These are phyloP conservation scores for Metaphire vulgaris DNA, from an alignment of 1,140 invertebrate genomes.

Conservation along the genomic window DNA sequence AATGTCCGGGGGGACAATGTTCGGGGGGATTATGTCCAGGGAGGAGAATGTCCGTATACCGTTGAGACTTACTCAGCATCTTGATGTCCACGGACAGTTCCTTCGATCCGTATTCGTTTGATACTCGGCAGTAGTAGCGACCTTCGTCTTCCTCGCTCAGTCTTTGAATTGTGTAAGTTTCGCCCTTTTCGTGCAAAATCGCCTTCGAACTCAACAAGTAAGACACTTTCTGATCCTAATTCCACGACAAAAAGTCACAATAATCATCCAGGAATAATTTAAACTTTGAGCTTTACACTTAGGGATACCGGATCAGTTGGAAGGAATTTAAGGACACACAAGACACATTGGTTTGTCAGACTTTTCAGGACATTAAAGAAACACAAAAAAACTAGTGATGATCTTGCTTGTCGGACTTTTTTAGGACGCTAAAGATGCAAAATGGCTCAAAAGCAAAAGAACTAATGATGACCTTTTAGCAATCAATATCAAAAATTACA, in stretches of 20 bases:
- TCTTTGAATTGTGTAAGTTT: not conserved
- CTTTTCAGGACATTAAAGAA: not conserved
- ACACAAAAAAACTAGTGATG: not conserved
- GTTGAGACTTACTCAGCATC: not conserved
- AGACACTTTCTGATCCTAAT: not conserved
- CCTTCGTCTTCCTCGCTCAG: not conserved
- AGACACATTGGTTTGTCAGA: not conserved
- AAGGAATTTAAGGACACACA: not conserved
- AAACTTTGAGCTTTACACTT: not conserved
- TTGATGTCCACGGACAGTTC: not conserved
- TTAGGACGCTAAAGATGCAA: too few relatives aligned
- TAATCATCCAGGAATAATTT: not conserved
- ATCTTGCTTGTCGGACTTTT: not conserved
- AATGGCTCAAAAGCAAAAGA: too few relatives aligned
- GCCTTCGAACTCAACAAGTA: not conserved
- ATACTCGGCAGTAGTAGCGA: not conserved
- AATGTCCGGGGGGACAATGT: too few relatives aligned
- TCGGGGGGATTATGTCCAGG: too few relatives aligned
- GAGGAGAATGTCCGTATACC: too few relatives aligned
- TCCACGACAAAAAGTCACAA: not conserved
- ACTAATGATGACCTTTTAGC: too few relatives aligned
- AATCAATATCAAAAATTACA: too few relatives aligned
- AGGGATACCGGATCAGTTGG: not conserved
- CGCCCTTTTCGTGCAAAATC: not conserved
- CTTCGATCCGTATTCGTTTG: not conserved